phyloP scores from a whole-genome alignment of 2,113 vertebrate species.

The Aythya baeri region DNA sequence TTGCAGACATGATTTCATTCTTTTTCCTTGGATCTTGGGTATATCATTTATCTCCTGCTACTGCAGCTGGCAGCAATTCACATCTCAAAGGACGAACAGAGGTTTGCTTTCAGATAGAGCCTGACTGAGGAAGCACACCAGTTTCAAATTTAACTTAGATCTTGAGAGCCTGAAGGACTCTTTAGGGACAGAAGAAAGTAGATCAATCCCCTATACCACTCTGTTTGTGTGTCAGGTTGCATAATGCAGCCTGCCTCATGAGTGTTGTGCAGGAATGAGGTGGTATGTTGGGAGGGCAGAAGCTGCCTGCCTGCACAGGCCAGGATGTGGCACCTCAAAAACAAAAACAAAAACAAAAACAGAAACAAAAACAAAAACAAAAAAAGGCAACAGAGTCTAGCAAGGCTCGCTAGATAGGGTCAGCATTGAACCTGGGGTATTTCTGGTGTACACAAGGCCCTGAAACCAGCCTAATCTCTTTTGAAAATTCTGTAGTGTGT shows the following conservation, averaged over 20 bases:
- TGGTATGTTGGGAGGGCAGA: not conserved
- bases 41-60: not conserved
- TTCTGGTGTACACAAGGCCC: fast-evolving
- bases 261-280: not conserved
- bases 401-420: not conserved
- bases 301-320: not conserved
- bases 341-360: too few species aligned
- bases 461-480: not conserved
- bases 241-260: not conserved
- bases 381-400: not conserved
- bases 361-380: too few species aligned
- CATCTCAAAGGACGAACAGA: not conserved
- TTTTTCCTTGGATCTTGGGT: not conserved
- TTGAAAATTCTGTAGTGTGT: not conserved
- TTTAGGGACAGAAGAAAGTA: not conserved
- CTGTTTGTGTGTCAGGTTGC: not conserved
- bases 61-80: not conserved
- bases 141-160: not conserved
- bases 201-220: not conserved
- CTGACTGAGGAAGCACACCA: not conserved
- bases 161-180: not conserved
- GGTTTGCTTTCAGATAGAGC: not conserved
- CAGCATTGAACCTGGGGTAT: not conserved
- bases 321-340: too few species aligned
- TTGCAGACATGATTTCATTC: not conserved